Conservation (phyloP, 2,113 vertebrate species). For the Periophthalmodon schlosseri region DNA sequence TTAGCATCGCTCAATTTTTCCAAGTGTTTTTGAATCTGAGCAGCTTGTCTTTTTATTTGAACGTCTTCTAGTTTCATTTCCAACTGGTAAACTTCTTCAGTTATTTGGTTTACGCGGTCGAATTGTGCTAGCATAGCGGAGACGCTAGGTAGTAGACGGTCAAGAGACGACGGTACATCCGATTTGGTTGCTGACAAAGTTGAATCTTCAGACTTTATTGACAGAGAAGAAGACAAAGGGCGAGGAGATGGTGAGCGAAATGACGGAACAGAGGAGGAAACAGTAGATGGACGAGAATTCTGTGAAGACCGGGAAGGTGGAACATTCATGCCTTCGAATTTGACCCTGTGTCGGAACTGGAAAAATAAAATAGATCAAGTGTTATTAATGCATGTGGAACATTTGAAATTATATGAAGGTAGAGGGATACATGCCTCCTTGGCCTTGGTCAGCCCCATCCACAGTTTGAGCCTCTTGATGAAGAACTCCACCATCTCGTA, state of each 20-base stretch:
- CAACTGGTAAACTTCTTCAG: slow-evolving; percentile 67
- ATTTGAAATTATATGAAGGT: neutral
- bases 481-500: slow-evolving; percentile 84
- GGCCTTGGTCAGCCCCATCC: slow-evolving; percentile 81
- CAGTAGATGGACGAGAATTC: slow-evolving; percentile 61
- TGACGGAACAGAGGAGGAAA: slow-evolving; percentile 25
- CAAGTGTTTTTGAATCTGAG: slow-evolving; percentile 12
- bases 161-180: slow-evolving; percentile 61
- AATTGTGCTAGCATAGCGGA: slow-evolving; percentile 68
- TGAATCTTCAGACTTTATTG: slow-evolving; percentile 64
- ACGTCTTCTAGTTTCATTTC: slow-evolving; percentile 68
- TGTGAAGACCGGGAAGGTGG: slow-evolving; percentile 72
- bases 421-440: slow-evolving; percentile 70
- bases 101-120: slow-evolving; percentile 73
- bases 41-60: slow-evolving; percentile 54
- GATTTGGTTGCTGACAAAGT: slow-evolving; percentile 41
- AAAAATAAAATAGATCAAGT: neutral
- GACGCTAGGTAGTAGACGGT: slow-evolving; percentile 70
- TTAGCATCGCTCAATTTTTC: slow-evolving; percentile 9
- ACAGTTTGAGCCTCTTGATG: slow-evolving; percentile 81
- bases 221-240: slow-evolving; percentile 59
- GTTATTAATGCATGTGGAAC: neutral
- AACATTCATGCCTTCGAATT: slow-evolving; percentile 78
- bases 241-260: slow-evolving; percentile 58
- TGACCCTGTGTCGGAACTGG: slow-evolving; percentile 83